phyloP scores from a whole-genome alignment of 2,113 vertebrate genomes.

The Ophthalmolycus amberensis region DNA sequence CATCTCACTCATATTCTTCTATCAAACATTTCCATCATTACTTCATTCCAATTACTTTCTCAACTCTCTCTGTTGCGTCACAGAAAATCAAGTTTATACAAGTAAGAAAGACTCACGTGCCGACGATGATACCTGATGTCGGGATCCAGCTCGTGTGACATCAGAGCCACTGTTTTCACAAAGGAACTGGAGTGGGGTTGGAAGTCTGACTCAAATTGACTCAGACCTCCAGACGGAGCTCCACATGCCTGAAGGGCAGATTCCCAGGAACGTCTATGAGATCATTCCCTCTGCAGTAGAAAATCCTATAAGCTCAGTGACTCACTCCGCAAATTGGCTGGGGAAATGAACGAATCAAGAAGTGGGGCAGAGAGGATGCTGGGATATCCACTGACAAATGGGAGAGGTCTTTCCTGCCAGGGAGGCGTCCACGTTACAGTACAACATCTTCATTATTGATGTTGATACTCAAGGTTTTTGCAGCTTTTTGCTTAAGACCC shows the following conservation, averaged over 20 bases:
- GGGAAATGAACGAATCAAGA: slow-evolving; percentile 51
- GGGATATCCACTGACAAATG: slow-evolving; percentile 46
- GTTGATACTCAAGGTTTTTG: not conserved
- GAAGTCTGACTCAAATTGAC: slow-evolving; percentile 55
- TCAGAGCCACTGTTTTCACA: slow-evolving; percentile 17
- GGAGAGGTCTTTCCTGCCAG: slow-evolving; percentile 33
- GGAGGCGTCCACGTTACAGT: slow-evolving; percentile 21
- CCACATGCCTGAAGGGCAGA: slow-evolving; percentile 50
- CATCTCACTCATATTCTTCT: not conserved
- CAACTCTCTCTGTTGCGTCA: not conserved
- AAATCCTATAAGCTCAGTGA: slow-evolving; percentile 39
- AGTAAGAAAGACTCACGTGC: not conserved
- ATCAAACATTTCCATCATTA: not conserved
- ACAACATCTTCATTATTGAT: slow-evolving; percentile 11
- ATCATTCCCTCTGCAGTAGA: slow-evolving; percentile 54
- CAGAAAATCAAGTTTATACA: not conserved
- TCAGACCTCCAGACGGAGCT: slow-evolving; percentile 57
- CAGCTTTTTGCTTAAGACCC: slow-evolving; percentile 13
- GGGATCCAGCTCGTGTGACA: slow-evolving; percentile 28
- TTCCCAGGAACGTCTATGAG: slow-evolving; percentile 70
- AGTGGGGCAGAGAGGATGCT: slow-evolving; percentile 40
- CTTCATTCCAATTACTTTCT: not conserved
- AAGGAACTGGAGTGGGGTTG: not conserved
- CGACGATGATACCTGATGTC: not conserved
- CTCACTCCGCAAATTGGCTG: slow-evolving; percentile 49